phyloP scores from a whole-genome alignment of 2,797 vertebrate genomes.

The Microcaecilia unicolor region DNA sequence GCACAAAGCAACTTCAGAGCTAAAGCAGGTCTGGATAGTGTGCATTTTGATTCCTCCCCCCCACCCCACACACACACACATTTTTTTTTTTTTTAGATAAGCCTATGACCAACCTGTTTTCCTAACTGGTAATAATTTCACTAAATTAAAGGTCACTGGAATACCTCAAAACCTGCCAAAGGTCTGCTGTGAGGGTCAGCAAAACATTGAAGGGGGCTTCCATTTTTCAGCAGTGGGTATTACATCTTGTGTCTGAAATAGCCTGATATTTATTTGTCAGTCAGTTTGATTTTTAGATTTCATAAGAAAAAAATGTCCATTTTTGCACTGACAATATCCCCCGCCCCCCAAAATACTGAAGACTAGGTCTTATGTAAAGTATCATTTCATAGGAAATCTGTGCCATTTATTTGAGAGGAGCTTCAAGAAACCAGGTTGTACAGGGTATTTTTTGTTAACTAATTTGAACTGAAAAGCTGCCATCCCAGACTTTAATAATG shows the following conservation, averaged over 20 bases:
- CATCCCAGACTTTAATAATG: no score
- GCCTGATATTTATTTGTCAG: slow-evolving; percentile 37
- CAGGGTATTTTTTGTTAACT: no score
- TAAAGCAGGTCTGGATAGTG: slow-evolving; percentile 26
- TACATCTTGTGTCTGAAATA: slow-evolving; percentile 29
- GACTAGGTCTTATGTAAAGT: background rate
- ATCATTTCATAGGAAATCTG: background rate
- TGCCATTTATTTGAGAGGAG: background rate
- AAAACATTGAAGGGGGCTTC: slow-evolving; percentile 16
- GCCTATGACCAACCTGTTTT: slow-evolving; percentile 57
- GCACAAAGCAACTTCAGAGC: slow-evolving; percentile 36
- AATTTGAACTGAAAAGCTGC: no score
- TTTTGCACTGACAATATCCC: background rate
- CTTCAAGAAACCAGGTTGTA: background rate
- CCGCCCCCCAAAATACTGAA: background rate
- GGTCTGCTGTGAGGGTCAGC: slow-evolving; percentile 36
- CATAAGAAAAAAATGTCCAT: slow-evolving; percentile 20
- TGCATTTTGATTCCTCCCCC: slow-evolving; percentile 44
- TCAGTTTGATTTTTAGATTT: slow-evolving; percentile 32
- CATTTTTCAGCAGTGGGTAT: slow-evolving; percentile 22
- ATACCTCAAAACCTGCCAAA: slow-evolving; percentile 57
- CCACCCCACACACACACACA: no score
- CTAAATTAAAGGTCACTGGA: slow-evolving; percentile 67
- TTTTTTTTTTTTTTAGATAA: slow-evolving; percentile 28
- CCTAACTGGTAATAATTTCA: slow-evolving; percentile 66